Conservation (phyloP, 2,888 invertebrate genomes). For the Protonemura montana region DNA sequence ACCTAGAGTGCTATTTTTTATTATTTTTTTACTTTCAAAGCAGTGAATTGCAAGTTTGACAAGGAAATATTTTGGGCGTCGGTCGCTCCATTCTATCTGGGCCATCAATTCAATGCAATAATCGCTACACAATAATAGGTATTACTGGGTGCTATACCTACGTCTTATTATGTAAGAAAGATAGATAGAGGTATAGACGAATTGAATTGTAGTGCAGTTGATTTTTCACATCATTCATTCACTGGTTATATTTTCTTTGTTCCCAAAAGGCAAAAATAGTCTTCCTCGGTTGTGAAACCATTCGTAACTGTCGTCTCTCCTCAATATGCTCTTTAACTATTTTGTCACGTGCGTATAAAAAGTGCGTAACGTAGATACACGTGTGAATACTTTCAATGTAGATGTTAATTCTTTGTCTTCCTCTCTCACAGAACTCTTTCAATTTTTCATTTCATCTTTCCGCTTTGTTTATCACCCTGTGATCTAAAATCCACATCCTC, state of each 20-base stretch:
- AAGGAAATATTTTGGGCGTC: slow-evolving; percentile 2
- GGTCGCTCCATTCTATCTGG: background rate
- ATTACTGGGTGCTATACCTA: background rate
- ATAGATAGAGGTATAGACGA: background rate
- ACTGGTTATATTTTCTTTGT: background rate
- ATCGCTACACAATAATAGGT: background rate
- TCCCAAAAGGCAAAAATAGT: background rate
- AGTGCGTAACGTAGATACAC: background rate
- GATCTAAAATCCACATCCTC: background rate
- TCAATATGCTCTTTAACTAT: background rate
- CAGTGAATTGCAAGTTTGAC: slow-evolving; percentile 7
- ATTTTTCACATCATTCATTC: background rate
- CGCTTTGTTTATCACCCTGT: background rate
- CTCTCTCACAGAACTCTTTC: background rate
- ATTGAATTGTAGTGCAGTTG: background rate
- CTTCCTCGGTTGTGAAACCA: background rate
- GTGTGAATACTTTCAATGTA: background rate
- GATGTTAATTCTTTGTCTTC: background rate
- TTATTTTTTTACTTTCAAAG: background rate
- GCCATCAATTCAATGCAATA: background rate
- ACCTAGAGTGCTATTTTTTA: background rate
- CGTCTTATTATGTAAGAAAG: background rate
- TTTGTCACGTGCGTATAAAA: background rate
- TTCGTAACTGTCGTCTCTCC: background rate
- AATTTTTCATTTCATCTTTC: background rate